Base-by-base conservation (phyloP, 2,888 invertebrate genomes). In the Maniola hyperantus region DNA sequence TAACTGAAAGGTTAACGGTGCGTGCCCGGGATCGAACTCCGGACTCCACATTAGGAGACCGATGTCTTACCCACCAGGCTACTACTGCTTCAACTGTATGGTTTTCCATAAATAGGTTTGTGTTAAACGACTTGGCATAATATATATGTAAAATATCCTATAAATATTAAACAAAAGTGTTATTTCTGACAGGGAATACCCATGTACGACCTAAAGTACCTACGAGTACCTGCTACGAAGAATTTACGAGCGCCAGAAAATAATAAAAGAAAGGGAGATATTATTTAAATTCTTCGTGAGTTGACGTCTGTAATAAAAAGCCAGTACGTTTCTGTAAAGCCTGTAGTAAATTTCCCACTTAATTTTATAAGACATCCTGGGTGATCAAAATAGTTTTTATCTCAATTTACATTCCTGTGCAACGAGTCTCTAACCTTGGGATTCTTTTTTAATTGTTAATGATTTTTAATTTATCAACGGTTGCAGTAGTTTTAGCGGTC, bases 181-280 rank as follows among this genome's bases (percentile, higher is more conserved):
- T 39, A 55, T 39, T 20, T 42, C 57, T 57, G 39, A 6, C 13
- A 42, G 39, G 42, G 42, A 57, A 42, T 42, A 42, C 20, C 36
- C 57, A 15, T 18, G 42, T 20, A 42, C 7, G 57, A 39, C 13
- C n/a, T 51, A 5, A 13, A 51, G 13, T 51, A 8, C 20, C 13
- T 51, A 51, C 13, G 4, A 6, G 44, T 50, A 50, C 34, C 33
- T 33, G 48, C 34, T 18, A 5, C 13, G 57, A 42, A 20, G 57
- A 57, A 57, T 57, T 42, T 57, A 42, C 39, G 18, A 57, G 20
- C 42, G 42, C 6, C 39, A 57, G 39, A 57, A 42, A 57, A 57
- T 42, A 57, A 39, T 57, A 42, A 39, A 57, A 57, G 20, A 57
- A 13, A 20, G 39, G 34, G 42, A 13, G 20, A 36, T 53, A 11